Evolutionary conservation across 1,140 invertebrate genomes (phyloP), one percentile per base, ranked within the genome.

Genomic region (Ceratina australensis): DNA sequence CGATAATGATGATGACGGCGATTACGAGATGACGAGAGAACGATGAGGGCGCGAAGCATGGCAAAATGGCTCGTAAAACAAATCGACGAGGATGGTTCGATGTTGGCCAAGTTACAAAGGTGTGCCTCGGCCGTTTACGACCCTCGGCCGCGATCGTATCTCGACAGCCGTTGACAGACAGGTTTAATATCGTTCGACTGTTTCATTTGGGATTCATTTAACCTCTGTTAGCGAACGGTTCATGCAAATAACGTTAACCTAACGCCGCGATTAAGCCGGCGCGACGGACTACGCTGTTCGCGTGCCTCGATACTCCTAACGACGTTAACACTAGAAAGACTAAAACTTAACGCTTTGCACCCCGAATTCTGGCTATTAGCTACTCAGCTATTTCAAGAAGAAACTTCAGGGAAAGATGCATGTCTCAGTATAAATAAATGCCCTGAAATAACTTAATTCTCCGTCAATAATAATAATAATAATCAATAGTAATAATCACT

Each of bases 41-140:
- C 74, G 66, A 78, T 57, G 76, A 72, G 69, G 76, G 76, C 76
- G 76, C 76, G 68, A 72, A 72, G 69, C 69, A 72, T 72, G 69
- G 69, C 68, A 72, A 78, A 78, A 72, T 72, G 76, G 76, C 69
- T 78, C 76, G 61, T 78, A 78, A 78, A 78, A 72, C 76, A 78
- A 78, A 78, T 78, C 76, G 76, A 78, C 69, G 50, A 78, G 68
- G 10, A 59, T 65, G 59, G 52, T 78, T 78, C 76, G 76, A 72
- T 65, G 69, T 78, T 78, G 69, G 76, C 61, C 69, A 72, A 63
- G 76, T 78, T 78, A 72, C 76, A 72, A 78, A 78, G 76, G 68
- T 72, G 76, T n/a, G 67, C 67, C 66, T 5, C 67, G 47, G 28
- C 67, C 67, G 76, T 78, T 78, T 78, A 78, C 60, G 76, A 78